Percentiles rank a stretch among this genome's conserved stretches.
phyloP scores from a whole-genome alignment of 2,113 vertebrate genomes.

The Ginglymostoma cirratum region DNA sequence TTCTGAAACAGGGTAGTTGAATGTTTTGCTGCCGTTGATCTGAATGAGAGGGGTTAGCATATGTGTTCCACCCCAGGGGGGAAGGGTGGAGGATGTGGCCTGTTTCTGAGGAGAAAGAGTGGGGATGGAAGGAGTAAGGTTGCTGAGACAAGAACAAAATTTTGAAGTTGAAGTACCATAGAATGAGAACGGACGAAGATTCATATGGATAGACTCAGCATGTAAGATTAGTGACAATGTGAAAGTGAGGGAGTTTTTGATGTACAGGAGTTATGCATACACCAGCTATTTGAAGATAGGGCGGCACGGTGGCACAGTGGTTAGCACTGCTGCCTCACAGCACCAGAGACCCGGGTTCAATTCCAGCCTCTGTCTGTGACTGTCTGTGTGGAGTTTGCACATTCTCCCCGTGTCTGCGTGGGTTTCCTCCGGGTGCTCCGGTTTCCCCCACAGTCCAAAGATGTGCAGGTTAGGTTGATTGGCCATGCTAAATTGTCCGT shows the following conservation, averaged over 20 bases:
- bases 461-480: no score
- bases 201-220: not conserved
- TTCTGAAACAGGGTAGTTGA: conserved; percentile 14
- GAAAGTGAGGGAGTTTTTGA: not conserved
- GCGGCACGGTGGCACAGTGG: no score
- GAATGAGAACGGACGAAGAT: not conserved
- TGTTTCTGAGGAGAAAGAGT: not conserved
- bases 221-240: not conserved
- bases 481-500: no score
- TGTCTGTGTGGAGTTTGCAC: no score
- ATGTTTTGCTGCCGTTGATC: not conserved
- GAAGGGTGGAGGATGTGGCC: not conserved
- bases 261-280: no score
- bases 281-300: not conserved
- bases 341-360: no score
- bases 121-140: not conserved
- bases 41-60: not conserved
- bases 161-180: not conserved
- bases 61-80: not conserved
- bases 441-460: no score
- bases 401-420: no score
- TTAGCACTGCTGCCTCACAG: no score
- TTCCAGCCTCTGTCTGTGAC: no score
- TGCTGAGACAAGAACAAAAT: not conserved
- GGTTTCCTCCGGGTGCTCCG: no score